Evolutionary conservation across 1,140 invertebrate species (phyloP).

Genomic region (Drosophila kurseongensis): DNA sequence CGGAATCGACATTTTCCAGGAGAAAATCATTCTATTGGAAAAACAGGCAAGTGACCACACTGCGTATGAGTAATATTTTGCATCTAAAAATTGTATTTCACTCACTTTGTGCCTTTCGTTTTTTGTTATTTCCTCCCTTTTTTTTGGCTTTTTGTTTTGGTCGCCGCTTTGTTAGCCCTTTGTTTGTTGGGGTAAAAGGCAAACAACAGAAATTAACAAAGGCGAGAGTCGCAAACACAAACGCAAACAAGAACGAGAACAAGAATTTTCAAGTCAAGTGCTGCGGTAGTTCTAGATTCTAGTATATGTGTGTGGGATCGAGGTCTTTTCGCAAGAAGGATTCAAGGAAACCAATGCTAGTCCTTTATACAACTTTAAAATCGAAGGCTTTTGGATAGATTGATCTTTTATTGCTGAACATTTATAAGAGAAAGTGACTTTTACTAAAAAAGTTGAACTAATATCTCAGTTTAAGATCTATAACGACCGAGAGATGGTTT

Average conservation of each 20-base stretch:
- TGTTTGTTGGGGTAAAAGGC: conserved; percentile 70
- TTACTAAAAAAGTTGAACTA: too few species aligned
- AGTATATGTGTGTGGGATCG: not conserved
- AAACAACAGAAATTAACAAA: conserved; percentile 79
- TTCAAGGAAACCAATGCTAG: not conserved
- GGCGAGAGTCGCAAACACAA: conserved; percentile 32
- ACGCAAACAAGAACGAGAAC: conserved; percentile 39
- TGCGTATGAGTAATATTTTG: conserved; percentile 59
- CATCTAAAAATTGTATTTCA: conserved; percentile 8
- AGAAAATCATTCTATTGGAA: not conserved
- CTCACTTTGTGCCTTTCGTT: not conserved
- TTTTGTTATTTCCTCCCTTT: conserved; percentile 3
- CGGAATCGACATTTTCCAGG: conserved; percentile 1
- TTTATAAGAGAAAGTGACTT: too few species aligned
- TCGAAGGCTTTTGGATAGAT: too few species aligned
- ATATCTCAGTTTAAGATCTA: too few species aligned
- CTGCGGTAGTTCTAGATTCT: conserved; percentile 51
- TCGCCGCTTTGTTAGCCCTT: conserved; percentile 22
- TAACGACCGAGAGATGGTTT: too few species aligned
- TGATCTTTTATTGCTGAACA: too few species aligned
- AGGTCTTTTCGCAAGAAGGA: conserved; percentile 1
- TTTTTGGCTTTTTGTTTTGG: conserved; percentile 31
- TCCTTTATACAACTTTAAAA: not conserved
- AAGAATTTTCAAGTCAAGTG: conserved; percentile 71
- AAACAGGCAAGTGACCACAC: conserved; percentile 66